A percentile compares a stretch with the other conserved stretches of the same genome.
Conservation (phyloP, 23 tunicate species). For the Phallusia fumigata region DNA sequence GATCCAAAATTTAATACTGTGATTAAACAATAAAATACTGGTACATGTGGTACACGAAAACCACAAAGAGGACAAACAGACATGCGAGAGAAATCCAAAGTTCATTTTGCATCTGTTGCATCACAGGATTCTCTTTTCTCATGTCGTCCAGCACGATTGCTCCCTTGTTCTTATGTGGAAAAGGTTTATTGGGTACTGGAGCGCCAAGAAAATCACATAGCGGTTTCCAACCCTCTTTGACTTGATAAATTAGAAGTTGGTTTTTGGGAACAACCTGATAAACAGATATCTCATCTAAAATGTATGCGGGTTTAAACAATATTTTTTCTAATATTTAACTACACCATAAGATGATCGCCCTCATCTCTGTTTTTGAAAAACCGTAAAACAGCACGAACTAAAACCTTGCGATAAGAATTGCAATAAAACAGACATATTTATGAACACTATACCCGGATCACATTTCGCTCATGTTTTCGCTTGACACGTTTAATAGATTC, state of each 20-base stretch:
- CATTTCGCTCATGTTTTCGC: background rate
- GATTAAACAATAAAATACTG: too few species aligned
- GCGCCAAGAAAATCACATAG: background rate
- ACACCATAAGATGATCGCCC: too few species aligned
- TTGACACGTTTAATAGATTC: background rate
- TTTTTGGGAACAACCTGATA: background rate
- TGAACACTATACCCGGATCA: background rate
- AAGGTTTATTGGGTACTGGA: background rate
- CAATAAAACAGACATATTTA: too few species aligned
- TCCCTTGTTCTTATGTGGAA: conserved; percentile 3
- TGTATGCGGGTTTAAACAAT: too few species aligned
- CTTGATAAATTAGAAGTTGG: background rate
- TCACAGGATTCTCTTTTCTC: conserved; percentile 7
- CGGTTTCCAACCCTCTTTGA: background rate
- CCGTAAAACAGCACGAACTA: too few species aligned
- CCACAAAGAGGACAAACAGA: background rate
- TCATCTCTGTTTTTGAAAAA: too few species aligned
- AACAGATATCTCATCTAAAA: too few species aligned
- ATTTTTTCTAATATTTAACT: too few species aligned
- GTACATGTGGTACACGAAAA: background rate
- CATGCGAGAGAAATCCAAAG: background rate
- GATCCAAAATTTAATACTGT: too few species aligned
- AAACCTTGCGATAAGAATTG: too few species aligned
- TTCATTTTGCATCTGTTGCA: background rate
- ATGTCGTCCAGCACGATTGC: background rate